Conservation (phyloP, 1,140 invertebrate species). For the Nymphalis io region DNA sequence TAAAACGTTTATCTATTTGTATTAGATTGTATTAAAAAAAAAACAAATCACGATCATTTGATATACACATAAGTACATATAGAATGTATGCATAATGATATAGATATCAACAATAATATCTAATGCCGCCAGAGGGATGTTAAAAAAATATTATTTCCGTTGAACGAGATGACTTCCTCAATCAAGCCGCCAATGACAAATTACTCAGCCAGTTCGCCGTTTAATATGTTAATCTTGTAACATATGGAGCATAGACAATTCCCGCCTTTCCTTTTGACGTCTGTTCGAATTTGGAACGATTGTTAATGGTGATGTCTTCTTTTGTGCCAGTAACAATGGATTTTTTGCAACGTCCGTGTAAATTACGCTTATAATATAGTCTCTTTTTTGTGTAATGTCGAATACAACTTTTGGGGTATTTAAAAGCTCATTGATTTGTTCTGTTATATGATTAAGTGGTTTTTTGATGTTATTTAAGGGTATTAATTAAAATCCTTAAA, state of each 20-base stretch:
- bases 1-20: not conserved
- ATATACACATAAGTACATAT: not conserved
- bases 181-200: slow-evolving; percentile 76
- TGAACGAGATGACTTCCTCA: slow-evolving; percentile 78
- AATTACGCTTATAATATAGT: slow-evolving; percentile 61
- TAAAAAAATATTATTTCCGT: slow-evolving; percentile 77
- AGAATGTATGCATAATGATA: slow-evolving; percentile 44
- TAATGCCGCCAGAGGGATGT: slow-evolving; percentile 64
- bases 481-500: slow-evolving; percentile 41
- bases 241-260: slow-evolving; percentile 75
- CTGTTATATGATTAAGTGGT: slow-evolving; percentile 66
- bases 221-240: slow-evolving; percentile 74
- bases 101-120: slow-evolving; percentile 60
- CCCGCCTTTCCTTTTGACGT: slow-evolving; percentile 63
- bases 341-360: slow-evolving; percentile 72
- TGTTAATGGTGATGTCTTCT: slow-evolving; percentile 75
- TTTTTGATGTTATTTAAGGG: slow-evolving; percentile 34
- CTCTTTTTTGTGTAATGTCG: slow-evolving; percentile 55
- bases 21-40: not conserved
- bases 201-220: slow-evolving; percentile 51
- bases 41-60: not conserved
- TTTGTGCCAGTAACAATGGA: slow-evolving; percentile 73
- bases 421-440: slow-evolving; percentile 65
- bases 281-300: slow-evolving; percentile 67
- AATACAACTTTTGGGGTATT: slow-evolving; percentile 62